Evolutionary conservation across 1,140 invertebrate species (phyloP).

Genomic region (Stegodyphus dumicola): DNA sequence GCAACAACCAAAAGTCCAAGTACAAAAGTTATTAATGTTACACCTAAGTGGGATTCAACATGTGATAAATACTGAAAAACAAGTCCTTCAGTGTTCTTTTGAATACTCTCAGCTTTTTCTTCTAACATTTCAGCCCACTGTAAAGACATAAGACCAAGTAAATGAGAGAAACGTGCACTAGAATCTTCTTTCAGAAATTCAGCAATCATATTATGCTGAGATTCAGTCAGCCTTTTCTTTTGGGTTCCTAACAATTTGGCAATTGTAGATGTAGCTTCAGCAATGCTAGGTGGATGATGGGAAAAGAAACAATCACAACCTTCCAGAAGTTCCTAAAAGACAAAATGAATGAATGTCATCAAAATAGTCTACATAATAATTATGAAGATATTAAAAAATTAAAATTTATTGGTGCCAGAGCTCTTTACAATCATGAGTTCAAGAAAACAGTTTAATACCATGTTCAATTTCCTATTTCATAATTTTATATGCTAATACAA

Average conservation of each 20-base stretch:
- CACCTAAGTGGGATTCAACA: constrained; percentile 55
- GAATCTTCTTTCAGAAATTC: constrained; percentile 24
- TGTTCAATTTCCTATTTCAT: too few relatives aligned
- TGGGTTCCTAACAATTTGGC: constrained; percentile 25
- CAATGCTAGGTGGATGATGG: constrained; percentile 11
- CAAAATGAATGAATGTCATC: not conserved
- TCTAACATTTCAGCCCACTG: constrained; percentile 35
- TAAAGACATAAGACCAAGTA: constrained; percentile 22
- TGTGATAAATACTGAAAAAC: constrained; percentile 37
- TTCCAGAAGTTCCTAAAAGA: constrained; percentile 43
- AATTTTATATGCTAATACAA: too few relatives aligned
- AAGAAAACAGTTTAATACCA: not conserved
- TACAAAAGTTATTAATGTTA: constrained; percentile 58
- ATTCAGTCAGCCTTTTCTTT: constrained; percentile 31
- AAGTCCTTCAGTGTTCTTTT: constrained; percentile 46
- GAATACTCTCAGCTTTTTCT: not conserved
- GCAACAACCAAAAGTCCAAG: constrained; percentile 78
- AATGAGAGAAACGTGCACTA: constrained; percentile 35
- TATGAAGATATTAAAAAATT: not conserved
- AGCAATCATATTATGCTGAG: constrained; percentile 21
- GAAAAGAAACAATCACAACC: constrained; percentile 23
- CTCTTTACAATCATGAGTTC: not conserved
- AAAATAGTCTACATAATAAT: not conserved
- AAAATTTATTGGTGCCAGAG: not conserved
- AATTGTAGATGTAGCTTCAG: constrained; percentile 33